Evolutionary conservation across 2,888 invertebrate species (phyloP), one percentile per base, ranked within the genome.

Genomic region (Drosophila paracracens): DNA sequence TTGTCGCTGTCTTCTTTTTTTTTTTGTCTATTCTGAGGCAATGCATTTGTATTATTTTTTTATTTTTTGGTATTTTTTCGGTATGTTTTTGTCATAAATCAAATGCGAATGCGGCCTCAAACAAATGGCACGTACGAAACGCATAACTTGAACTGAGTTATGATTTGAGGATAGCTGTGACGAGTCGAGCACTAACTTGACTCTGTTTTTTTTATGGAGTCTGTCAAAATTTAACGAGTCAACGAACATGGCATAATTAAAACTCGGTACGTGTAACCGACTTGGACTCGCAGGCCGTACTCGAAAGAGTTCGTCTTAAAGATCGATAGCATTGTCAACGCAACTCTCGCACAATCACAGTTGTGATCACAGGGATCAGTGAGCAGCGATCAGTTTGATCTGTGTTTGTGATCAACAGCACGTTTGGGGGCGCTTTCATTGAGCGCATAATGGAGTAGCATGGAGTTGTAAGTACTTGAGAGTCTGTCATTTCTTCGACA

Each of bases 71-170:
- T 16, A 8, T 25, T 46, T 36, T 61, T 50, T 65, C 40, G 58
- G 61, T 50, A 52, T 51, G 65, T 61, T 71, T 63, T 60, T 62
- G 74, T 61, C 70, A 88, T 85, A 85, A 85, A 88, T 88, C 88
- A 88, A 88, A 88, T 60, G 73, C 76, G 74, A 79, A 63, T 57
- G 54, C 69, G 63, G 66, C 60, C 64, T 40, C 70, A 75, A 72
- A 71, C 79, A 72, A 84, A 78, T 75, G 80, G 75, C 85, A 85
- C 85, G 85, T 85, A 85, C 88, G 62, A 74, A 82, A 80, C 83
- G 83, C 85, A 85, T 85, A 78, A 85, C 82, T 85, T 65, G 63
- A 60, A 38, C 78, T 82, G 88, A 85, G 82, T 88, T 85, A 85
- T 85, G 81, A 87, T 82, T 54, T 38, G 54, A 38, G 36, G 36